Base-by-base conservation (phyloP, 2,113 vertebrate genomes). In the Barnardius zonarius region DNA sequence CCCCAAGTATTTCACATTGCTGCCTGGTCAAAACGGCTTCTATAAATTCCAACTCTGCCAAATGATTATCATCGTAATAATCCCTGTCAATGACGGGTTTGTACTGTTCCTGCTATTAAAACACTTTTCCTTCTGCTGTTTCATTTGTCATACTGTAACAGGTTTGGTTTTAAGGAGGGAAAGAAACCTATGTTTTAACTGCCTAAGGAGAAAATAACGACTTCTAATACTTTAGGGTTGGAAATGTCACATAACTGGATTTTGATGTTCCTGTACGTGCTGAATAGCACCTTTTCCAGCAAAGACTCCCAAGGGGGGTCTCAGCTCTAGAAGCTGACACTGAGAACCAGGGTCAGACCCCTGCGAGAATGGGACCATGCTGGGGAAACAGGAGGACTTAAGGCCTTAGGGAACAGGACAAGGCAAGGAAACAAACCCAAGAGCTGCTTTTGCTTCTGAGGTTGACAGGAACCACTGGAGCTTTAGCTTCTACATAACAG, bases 121-220 rank as follows among this genome's bases (percentile, higher is more conserved):
- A 86, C 86, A 92, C 79, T 95, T 97, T 92, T 84, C 96, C 90
- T 97, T 97, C 92, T 96, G 69, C 94, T 78, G 92, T 95, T 97
- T 95, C 95, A 85, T 96, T 96, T 96, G 96, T 97, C 96, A 93
- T 10, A 15, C 82, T 67, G 55, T 83, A 97, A 96, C 95, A 95
- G 77, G 73, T 89, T 96, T 83, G 93, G 83, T 86, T 96, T 93
- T 81, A 51, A 68, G 94, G 97, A 94, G 72, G 83, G 54, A 85
- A 87, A 51, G 74, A 69, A 86, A 90, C 85, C 73, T 33, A 19
- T 73, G 74, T 95, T 97, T 97, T 95, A 96, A 95, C 94, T 95
- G 90, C 64, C 79, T 70, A 35, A 59, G 63, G 90, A 82, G 68
- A 88, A 83, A 88, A 86, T 10, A 75, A 66, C 30, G 52, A 23